A percentile compares a stretch with the other conserved stretches of the same genome.
Evolutionary conservation across 2,888 invertebrate species (phyloP).

Genomic region (Lymantria dispar): DNA sequence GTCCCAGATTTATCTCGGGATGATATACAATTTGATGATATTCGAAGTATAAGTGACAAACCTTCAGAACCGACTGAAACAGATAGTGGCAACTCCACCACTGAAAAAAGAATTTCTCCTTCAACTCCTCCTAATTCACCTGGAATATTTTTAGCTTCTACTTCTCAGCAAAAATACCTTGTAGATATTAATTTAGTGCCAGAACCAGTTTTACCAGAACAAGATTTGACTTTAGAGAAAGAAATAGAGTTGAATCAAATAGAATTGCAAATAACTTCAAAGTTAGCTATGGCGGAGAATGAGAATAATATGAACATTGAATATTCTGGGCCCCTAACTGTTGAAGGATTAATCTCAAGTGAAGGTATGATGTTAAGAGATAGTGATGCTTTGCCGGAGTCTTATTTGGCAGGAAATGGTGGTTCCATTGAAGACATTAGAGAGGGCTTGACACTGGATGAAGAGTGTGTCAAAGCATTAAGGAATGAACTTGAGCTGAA

Average conservation of each 20-base stretch:
- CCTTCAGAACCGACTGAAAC: slow-evolving; percentile 44
- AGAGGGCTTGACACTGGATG: slow-evolving; percentile 84
- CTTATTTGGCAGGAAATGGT: slow-evolving; percentile 73
- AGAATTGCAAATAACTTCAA: slow-evolving; percentile 71
- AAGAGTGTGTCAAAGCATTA: slow-evolving; percentile 87
- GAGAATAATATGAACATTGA: slow-evolving; percentile 79
- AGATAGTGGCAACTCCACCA: slow-evolving; percentile 51
- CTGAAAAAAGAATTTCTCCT: slow-evolving; percentile 64
- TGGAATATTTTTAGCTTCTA: slow-evolving; percentile 62
- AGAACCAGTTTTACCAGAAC: slow-evolving; percentile 29
- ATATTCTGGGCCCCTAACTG: slow-evolving; percentile 67
- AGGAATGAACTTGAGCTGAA: slow-evolving; percentile 87
- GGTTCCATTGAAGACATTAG: slow-evolving; percentile 76
- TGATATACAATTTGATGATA: slow-evolving; percentile 59
- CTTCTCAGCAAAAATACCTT: slow-evolving; percentile 63
- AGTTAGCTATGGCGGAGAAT: slow-evolving; percentile 77
- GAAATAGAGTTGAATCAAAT: slow-evolving; percentile 68
- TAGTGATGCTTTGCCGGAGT: slow-evolving; percentile 55
- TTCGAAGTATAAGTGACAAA: slow-evolving; percentile 53
- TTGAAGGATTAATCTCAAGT: slow-evolving; percentile 55
- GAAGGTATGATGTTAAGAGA: slow-evolving; percentile 45
- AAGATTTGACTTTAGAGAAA: slow-evolving; percentile 43
- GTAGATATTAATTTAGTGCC: slow-evolving; percentile 61
- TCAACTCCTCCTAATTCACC: slow-evolving; percentile 74
- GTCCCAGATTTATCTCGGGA: slow-evolving; percentile 68